A percentile compares a stretch with the other conserved stretches of the same genome.
phyloP scores from a whole-genome alignment of 2,113 vertebrate genomes.

The Oxyruncus cristatus region DNA sequence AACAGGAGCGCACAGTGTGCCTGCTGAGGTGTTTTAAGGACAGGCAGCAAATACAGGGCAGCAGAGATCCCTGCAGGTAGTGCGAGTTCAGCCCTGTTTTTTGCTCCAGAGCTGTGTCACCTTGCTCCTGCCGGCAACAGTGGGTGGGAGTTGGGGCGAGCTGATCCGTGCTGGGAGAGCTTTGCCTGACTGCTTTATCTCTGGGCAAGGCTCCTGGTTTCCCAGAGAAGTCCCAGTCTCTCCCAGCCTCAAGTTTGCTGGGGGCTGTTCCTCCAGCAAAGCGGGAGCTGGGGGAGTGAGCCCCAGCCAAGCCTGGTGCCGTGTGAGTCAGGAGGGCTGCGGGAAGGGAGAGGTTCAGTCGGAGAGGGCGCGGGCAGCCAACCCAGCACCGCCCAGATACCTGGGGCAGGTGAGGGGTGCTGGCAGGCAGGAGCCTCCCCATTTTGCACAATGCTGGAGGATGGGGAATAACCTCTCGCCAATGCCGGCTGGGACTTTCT shows the following conservation, averaged over 20 bases:
- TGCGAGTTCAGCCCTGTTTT: neutral
- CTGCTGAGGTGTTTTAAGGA: neutral
- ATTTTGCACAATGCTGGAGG: neutral
- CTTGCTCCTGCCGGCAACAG: accelerated
- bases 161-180: neutral
- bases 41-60: neutral
- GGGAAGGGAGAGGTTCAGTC: neutral
- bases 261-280: neutral
- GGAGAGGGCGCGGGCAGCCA: neutral
- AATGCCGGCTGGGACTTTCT: neutral
- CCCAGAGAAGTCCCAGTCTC: neutral
- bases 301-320: neutral
- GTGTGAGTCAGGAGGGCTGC: slow-evolving; percentile 4
- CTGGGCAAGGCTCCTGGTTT: neutral
- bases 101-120: accelerated
- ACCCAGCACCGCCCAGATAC: slow-evolving; percentile 45
- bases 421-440: slow-evolving; percentile 38
- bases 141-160: accelerated
- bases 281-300: neutral
- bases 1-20: accelerated
- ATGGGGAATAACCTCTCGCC: slow-evolving; percentile 2
- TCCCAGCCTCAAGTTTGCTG: neutral
- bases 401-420: neutral
- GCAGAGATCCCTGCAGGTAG: neutral
- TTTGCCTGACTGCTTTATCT: neutral